Evolutionary conservation across 2,888 invertebrate species (phyloP), one percentile per base, ranked within the genome.

Genomic region (Sarcophaga carnaria): DNA sequence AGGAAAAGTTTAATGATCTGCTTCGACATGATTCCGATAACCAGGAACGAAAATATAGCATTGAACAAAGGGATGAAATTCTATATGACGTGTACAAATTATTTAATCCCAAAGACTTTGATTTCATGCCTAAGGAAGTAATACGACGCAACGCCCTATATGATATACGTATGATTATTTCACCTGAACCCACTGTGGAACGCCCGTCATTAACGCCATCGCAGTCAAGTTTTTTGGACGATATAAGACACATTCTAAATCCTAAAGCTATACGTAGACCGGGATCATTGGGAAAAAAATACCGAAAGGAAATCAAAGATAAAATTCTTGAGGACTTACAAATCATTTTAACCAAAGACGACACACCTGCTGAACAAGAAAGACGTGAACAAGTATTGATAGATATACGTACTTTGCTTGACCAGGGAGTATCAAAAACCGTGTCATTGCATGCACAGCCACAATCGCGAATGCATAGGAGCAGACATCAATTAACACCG

Each of bases 201-300:
- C 37, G 10, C 22, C 6, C 37, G 54, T 3, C n/a, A 59, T 27
- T 27, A 2, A 6, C 67, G 3, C 20, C 14, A 12, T 84, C 84
- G 0, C 74, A 69, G 2, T 71, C 66, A 4, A 83, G 70, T 25
- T 63, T 67, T 54, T 45, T 86, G 12, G 59, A 75, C 25, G 49
- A 47, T 11, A 49, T 84, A 3, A 59, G 45, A 37, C 17, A 81
- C 25, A 80, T 86, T 17, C 12, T 86, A 59, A 84, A 84, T 84
- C 75, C 86, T 0, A 83, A 75, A 45, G 14, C 37, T 37, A 10
- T 5, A 3, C 4, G 0, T 0, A 5, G 62, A 78, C 37, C 54
- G 27, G 54, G n/a, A 14, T 10, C 10, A 62, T 17, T 6, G n/a
- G 70, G 25, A 60, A 63, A 49, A 37, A 79, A 64, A 75, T 86